Conservation (phyloP, 2,113 vertebrate species). For the Pseudorasbora parva region DNA sequence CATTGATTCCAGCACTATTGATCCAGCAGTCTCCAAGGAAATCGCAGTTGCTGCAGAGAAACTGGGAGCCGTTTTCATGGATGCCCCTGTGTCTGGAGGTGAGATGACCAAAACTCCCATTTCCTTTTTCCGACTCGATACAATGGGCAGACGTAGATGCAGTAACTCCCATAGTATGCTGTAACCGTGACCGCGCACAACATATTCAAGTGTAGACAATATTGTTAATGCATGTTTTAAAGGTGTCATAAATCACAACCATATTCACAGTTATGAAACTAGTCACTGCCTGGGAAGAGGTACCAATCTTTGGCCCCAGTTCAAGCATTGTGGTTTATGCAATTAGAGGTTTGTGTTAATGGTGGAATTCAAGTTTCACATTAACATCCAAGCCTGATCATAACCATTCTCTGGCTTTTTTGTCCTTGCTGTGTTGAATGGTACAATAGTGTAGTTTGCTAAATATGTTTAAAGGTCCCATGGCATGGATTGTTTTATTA, state of each 20-base stretch:
- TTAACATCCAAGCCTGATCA: neutral
- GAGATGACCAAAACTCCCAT: slow-evolving; percentile 47
- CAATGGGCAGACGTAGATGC: neutral
- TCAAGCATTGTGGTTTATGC: slow-evolving; percentile 9
- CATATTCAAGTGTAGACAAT: neutral
- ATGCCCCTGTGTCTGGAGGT: slow-evolving; percentile 98
- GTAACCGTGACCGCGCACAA: neutral
- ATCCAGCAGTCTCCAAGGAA: slow-evolving; percentile 93
- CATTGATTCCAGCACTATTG: slow-evolving; percentile 98
- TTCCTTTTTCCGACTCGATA: neutral
- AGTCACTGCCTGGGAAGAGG: neutral
- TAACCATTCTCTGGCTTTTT: neutral
- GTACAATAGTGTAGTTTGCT: neutral
- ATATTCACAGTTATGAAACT: neutral
- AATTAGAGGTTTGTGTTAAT: neutral
- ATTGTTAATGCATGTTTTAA: neutral
- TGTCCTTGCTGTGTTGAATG: neutral
- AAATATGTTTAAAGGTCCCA: too few relatives aligned
- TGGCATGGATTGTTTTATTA: too few relatives aligned
- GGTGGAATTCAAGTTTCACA: neutral
- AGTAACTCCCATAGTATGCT: neutral
- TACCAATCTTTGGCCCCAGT: slow-evolving; percentile 11
- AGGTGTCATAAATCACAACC: slow-evolving; percentile 20
- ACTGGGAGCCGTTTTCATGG: slow-evolving; percentile 97
- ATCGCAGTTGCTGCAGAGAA: slow-evolving; percentile 92